Evolutionary conservation across 2,113 vertebrate species (phyloP), one percentile per base, ranked within the genome.

Genomic region (Otus sunia): DNA sequence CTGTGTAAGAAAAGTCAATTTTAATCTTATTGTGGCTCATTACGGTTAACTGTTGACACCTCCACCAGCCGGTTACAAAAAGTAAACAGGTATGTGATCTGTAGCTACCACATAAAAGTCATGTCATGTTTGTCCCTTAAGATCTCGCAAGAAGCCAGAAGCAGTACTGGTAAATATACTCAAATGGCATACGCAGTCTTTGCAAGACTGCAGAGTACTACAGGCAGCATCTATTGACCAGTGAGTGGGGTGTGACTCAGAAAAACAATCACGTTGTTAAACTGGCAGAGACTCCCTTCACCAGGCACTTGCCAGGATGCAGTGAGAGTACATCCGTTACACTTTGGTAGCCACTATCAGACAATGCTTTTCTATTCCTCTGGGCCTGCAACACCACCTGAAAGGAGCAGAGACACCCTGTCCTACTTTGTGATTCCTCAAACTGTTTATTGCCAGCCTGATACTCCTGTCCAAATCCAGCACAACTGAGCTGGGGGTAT

Each of bases 251-350:
- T 45, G 66, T 72, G 60, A 76, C 59, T 86, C 16, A 49, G 55
- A 56, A 49, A 81, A 85, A 27, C 10, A 39, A 43, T 30, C 8
- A 2, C 16, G 43, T 45, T 4, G 3, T 17, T 56, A 36, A 85
- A 39, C 23, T n/a, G 27, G 15, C 39, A 43, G 29, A 49, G 34
- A 34, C 16, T 15, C 27, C 36, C 21, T 82, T 55, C 16, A 10
- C 49, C 78, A 29, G 20, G 52, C 52, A 25, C 36, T 27, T 55
- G 43, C 12, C 5, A 3, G 26, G 36, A 49, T 32, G 36, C 39
- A 83, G 12, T 4, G 7, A 36, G 53, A 55, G 43, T 3, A 53
- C 0, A 0, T 21, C 18, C 43, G 27, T 36, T 27, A 50, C n/a
- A 10, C n/a, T 45, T 68, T 29, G 15, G 47, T 19, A 68, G n/a